Base-by-base conservation (phyloP, 37 sponge, comb jelly and placozoan genomes). In the Haliclona indistincta region DNA sequence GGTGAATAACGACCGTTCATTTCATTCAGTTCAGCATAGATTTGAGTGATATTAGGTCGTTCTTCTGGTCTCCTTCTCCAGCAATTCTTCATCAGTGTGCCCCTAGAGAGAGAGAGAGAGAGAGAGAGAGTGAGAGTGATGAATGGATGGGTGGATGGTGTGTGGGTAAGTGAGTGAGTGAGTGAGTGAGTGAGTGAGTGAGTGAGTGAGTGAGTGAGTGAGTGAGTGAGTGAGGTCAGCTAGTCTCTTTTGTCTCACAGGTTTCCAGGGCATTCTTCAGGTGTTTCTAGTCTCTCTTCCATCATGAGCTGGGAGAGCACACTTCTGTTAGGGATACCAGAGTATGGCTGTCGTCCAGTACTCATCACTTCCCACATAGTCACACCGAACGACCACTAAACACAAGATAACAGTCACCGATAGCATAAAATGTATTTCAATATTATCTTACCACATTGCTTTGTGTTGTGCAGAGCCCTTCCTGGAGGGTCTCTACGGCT, bases 361-460 rank as follows among this genome's bases (percentile, higher is more conserved):
- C 82, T 81, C 63, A 90, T 35, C 17, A 84, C 54, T 63, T 90
- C 91, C 85, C 85, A 80, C 63, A 80, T 11, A 56, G 81, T 80
- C 41, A 90, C 80, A 15, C 77, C 91, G 76, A 67, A 90, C 0
- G 91, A 84, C 91, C 91, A 90, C 91, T 90, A 43, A 13, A 3
- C 10, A 1, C 44, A 64, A 23, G 25, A n/a, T n/a, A n/a, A n/a
- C n/a, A n/a, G n/a, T n/a, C n/a, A n/a, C n/a, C n/a, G n/a, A n/a
- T n/a, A n/a, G n/a, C n/a, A n/a, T n/a, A n/a, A n/a, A n/a, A n/a
- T n/a, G n/a, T n/a, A n/a, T n/a, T n/a, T n/a, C n/a, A n/a, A n/a
- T n/a, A n/a, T n/a, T n/a, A n/a, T n/a, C n/a, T 83, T 62, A 90
- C 91, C 78, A 90, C 91, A 76, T 90, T 90, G 74, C 91, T 90